Base-by-base conservation (phyloP, 2,888 invertebrate genomes). In the Pollenia angustigena region DNA sequence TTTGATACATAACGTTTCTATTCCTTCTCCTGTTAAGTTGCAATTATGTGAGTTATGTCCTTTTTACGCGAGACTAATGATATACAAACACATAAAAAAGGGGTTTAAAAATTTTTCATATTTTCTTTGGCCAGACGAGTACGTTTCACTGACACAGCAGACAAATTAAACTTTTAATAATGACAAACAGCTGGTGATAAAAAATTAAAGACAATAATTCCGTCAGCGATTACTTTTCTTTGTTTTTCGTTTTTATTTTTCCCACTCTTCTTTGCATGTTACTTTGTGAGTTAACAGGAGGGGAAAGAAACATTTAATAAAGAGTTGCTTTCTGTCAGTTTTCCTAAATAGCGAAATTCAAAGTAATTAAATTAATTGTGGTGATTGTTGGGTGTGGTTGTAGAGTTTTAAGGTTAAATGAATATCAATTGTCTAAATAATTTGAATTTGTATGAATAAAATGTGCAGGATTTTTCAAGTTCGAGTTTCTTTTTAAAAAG, bases 201-300 rank as follows among this genome's bases (percentile, higher is more conserved):
- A 89, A 89, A 90, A 90, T 90, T 90, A 90, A 91, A 90, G 90
- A 89, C 91, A 90, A 89, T 91, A 90, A 89, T 89, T 90, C 89
- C 88, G 88, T 87, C 85, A 88, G 90, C 91, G 88, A 69, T 9
- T 58, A 32, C 56, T 16, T 32, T 58, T 48, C 12, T 23, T n/a
- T 40, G 56, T 18, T 18, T 18, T 18, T 18, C 1, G 18, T 44
- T 54, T 58, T 80, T 12, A 23, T 64, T 40, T 42, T 52, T 32
- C 32, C 32, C 23, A 2, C 11, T 74, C 9, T 11, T 56, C 48
- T 14, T 23, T 18, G 9, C 40, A 9, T 64, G 32, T 60, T 16
- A 58, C 23, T 44, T 23, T 23, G 23, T 14, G 40, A 62, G 40
- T 32, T 32, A 32, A 32, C 4, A 32, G 6, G 32, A 32, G 32